Base-by-base conservation (phyloP, 2,113 vertebrate genomes). In the Fregata magnificens region DNA sequence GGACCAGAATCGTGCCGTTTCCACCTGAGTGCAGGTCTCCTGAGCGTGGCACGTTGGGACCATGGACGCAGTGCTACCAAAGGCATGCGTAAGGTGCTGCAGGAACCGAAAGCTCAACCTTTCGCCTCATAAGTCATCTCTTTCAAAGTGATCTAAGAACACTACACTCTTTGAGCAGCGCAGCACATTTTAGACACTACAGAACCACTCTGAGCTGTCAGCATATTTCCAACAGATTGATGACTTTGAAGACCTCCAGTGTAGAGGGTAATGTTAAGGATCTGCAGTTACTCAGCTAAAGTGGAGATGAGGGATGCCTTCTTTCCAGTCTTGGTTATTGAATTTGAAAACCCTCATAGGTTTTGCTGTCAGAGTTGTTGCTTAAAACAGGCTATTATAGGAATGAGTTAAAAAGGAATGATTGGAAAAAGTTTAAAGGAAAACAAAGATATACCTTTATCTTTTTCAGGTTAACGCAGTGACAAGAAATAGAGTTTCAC, bases 321-420 rank as follows among this genome's bases (percentile, higher is more conserved):
- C 90, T 92, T 91, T 94, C 94, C 77, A 81, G 52, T 67, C 66
- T 72, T 82, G 84, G 77, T 98, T 97, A 98, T 97, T 98, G 97
- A 97, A 98, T 98, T 92, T 97, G 96, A 98, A 97, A 98, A 95
- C 81, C 65, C 92, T 91, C 93, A 90, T 97, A 97, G 96, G 89
- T 98, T 98, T 98, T 96, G 85, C 95, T 98, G 89, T 96, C 94
- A 96, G 72, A 20, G 38, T 58, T 25, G 62, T 76, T 92, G 87
- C 66, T 97, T 53, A 86, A 90, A 94, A 93, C 55, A 95, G 83
- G 73, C 53, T 86, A 25, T 94, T 95, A 53, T 5, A 98, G 71
- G 86, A 93, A 97, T 19, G 92, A 96, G 81, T 91, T 96, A 93
- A 88, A 92, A 96, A 86, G 71, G 67, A 95, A 83, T 72, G 59